These are phyloP conservation scores for Loxodonta africana DNA, from an alignment of 2,113 vertebrate species.

Conservation along the genomic window DNA sequence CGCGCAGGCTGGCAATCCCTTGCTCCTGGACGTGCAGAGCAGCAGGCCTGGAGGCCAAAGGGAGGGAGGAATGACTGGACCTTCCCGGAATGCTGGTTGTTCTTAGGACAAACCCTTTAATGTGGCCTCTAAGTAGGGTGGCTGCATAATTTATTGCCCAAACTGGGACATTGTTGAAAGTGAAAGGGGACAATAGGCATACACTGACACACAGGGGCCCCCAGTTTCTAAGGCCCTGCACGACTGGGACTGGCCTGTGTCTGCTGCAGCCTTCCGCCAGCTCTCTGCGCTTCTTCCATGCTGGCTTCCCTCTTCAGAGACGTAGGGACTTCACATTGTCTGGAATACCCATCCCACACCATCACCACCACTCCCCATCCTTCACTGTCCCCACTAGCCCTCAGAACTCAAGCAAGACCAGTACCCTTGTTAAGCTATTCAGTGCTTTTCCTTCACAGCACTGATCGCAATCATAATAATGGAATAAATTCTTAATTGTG, in stretches of 20 bases:
- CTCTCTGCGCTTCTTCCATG: rapidly evolving
- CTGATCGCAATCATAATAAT: not conserved
- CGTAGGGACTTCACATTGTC: not conserved
- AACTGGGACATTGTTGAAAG: not conserved
- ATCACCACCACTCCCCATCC: not conserved
- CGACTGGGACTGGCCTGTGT: not conserved
- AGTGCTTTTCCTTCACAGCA: not conserved
- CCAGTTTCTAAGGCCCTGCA: not conserved
- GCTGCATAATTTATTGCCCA: not conserved
- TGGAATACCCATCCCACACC: not conserved
- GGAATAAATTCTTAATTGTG: not conserved
- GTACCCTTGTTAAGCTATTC: not conserved
- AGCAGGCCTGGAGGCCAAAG: not conserved
- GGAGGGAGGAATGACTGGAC: not conserved
- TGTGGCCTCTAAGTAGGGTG: not conserved
- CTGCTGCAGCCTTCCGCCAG: not conserved
- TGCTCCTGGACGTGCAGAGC: not conserved
- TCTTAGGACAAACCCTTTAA: not conserved
- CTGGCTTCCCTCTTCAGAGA: not conserved
- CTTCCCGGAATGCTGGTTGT: not conserved
- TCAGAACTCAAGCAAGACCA: not conserved
- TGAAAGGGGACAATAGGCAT: not conserved
- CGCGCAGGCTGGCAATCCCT: not conserved
- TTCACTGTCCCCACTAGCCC: not conserved
- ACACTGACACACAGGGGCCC: rapidly evolving